A percentile compares a stretch with the other conserved stretches of the same genome.
Evolutionary conservation across 2,113 vertebrate genomes (phyloP).

Genomic region (Copsychus sechellarum): DNA sequence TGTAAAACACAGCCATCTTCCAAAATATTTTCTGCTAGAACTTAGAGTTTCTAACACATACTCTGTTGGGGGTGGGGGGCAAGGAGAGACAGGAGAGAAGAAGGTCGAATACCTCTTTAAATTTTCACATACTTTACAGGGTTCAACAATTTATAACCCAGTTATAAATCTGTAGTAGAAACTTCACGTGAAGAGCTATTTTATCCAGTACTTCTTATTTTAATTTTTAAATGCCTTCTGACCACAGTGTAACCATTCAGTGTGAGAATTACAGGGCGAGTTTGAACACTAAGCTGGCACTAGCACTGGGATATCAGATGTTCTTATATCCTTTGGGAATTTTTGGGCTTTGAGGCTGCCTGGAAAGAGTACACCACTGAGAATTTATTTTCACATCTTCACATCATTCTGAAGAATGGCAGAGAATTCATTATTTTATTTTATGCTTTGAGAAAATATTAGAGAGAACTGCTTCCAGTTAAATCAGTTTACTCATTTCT

Average conservation of each 20-base stretch:
- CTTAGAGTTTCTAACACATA: background rate
- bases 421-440: background rate
- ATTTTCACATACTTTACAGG: background rate
- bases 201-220: background rate
- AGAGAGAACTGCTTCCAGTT: background rate
- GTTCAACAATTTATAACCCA: background rate
- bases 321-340: background rate
- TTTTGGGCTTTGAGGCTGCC: background rate
- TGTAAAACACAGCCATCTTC: rapidly evolving
- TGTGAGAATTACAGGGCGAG: background rate
- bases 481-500: background rate
- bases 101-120: background rate
- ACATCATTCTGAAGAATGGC: background rate
- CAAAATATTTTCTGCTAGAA: background rate
- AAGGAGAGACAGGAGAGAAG: background rate
- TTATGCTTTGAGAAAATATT: background rate
- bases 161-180: background rate
- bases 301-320: background rate
- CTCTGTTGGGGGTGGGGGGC: background rate
- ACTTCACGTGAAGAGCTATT: background rate
- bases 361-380: background rate
- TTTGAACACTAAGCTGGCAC: background rate
- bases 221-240: background rate
- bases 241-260: background rate
- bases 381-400: background rate